A percentile compares a stretch with the other conserved stretches of the same genome.
These are phyloP conservation scores for Drosophila ficusphila DNA, from an alignment of 1,140 invertebrate genomes.

Conservation along the genomic window DNA sequence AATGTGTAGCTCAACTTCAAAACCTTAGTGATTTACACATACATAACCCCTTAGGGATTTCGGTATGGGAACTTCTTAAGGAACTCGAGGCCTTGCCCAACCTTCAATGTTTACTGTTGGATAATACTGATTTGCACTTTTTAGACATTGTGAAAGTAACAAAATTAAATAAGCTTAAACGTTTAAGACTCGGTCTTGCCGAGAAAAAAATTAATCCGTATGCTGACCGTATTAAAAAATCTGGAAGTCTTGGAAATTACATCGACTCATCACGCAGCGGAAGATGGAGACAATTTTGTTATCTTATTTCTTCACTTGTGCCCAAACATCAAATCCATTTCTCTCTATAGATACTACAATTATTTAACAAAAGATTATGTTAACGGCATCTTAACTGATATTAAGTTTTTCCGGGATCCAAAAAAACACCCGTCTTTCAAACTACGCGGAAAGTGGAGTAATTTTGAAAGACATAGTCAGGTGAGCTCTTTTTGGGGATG, in stretches of 20 bases:
- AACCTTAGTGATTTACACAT: background rate
- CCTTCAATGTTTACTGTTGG: background rate
- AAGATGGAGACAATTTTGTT: background rate
- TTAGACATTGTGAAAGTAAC: background rate
- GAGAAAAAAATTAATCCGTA: background rate
- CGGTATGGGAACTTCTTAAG: background rate
- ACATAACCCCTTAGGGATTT: background rate
- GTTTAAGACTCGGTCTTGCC: background rate
- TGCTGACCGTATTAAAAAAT: background rate
- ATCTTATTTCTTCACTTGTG: background rate
- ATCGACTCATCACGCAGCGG: background rate
- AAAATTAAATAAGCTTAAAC: background rate
- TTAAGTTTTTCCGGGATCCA: background rate
- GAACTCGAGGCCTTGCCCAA: background rate
- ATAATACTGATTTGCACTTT: background rate
- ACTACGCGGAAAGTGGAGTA: background rate
- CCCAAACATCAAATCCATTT: background rate
- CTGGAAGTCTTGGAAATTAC: constrained; percentile 10
- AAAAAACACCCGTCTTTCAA: background rate
- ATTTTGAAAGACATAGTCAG: background rate
- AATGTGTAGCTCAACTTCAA: background rate
- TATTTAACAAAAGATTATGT: background rate
- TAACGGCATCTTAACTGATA: background rate
- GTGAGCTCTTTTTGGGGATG: background rate
- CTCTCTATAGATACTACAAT: constrained; percentile 1